phyloP scores from a whole-genome alignment of 2,113 vertebrate genomes.

The Odontesthes bonariensis region DNA sequence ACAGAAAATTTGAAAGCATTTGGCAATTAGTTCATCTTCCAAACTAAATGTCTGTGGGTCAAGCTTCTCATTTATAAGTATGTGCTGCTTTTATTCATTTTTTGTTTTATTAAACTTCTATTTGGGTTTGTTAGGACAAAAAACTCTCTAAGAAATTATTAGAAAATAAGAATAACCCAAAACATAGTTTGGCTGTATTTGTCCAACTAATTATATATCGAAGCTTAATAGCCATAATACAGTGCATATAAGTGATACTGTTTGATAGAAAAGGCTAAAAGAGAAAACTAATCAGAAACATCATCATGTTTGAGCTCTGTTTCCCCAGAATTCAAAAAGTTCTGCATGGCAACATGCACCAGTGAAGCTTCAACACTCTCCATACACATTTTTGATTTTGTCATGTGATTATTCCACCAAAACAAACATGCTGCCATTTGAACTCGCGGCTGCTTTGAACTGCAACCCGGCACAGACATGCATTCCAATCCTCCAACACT shows the following conservation, averaged over 20 bases:
- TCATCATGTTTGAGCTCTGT: not conserved
- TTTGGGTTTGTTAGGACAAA: not conserved
- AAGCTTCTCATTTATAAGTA: too few species aligned
- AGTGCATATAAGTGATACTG: not conserved
- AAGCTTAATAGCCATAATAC: not conserved
- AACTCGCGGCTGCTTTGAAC: slow-evolving; percentile 28
- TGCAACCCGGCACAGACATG: slow-evolving; percentile 9
- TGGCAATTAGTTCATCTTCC: too few species aligned
- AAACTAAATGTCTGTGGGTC: not conserved
- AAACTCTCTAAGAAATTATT: not conserved
- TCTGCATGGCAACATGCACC: slow-evolving; percentile 20
- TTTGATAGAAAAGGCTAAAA: not conserved
- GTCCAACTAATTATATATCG: not conserved
- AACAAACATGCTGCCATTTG: slow-evolving; percentile 25
- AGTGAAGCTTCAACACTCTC: not conserved
- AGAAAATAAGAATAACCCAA: not conserved
- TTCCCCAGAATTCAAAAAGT: slow-evolving; percentile 15
- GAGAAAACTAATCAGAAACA: slow-evolving; percentile 1
- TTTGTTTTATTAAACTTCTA: not conserved
- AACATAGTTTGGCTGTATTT: not conserved
- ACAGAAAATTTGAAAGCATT: not conserved
- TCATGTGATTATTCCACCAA: slow-evolving; percentile 20
- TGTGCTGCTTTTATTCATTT: not conserved
- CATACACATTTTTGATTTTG: not conserved
- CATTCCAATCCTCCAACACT: slow-evolving; percentile 31